Conservation (phyloP, 2,797 vertebrate species). For the Phataginus tetradactyla region DNA sequence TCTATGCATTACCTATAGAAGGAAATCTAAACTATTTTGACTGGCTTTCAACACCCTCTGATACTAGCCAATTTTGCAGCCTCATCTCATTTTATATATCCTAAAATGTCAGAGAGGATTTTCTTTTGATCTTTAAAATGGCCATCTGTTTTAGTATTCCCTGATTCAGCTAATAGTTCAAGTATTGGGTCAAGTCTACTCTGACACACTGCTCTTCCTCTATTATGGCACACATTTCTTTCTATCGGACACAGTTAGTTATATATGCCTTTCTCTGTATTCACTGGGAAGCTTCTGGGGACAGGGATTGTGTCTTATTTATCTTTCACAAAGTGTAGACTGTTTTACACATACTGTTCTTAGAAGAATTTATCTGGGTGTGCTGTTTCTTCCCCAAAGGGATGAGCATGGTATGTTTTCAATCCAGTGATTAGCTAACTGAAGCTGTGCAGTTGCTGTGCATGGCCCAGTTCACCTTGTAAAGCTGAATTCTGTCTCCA, state of each 20-base stretch:
- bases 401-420: background rate
- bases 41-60: background rate
- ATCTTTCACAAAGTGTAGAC: background rate
- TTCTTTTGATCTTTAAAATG: background rate
- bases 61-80: background rate
- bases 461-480: background rate
- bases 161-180: background rate
- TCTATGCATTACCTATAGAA: background rate
- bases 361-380: background rate
- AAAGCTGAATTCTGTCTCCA: background rate
- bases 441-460: background rate
- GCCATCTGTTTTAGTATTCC: background rate
- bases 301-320: background rate
- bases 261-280: background rate
- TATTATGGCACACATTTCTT: background rate
- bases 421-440: background rate
- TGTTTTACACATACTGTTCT: background rate
- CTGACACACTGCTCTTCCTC: background rate
- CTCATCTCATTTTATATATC: background rate
- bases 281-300: background rate
- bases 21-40: background rate
- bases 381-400: background rate
- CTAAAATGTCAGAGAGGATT: background rate
- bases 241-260: background rate
- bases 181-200: background rate